These are phyloP conservation scores for Poecilus cupreus DNA, from an alignment of 2,888 invertebrate genomes.

Conservation along the genomic window DNA sequence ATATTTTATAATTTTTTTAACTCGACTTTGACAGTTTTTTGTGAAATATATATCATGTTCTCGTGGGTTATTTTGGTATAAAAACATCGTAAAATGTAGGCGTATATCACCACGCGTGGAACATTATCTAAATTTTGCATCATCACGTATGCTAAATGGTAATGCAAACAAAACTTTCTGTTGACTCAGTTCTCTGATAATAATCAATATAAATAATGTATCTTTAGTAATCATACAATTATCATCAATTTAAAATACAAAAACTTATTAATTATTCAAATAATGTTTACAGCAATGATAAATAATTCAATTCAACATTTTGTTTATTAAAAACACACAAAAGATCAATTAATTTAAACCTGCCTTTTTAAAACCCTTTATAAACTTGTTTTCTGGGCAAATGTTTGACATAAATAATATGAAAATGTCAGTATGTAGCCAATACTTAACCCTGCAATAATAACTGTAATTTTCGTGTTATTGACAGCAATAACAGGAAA, in stretches of 20 bases:
- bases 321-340: neutral
- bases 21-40: neutral
- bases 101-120: conserved; percentile 4
- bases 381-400: neutral
- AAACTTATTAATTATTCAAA: conserved; percentile 26
- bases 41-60: conserved; percentile 7
- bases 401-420: neutral
- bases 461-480: neutral
- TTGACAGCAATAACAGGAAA: conserved; percentile 30
- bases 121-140: conserved; percentile 47
- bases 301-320: conserved; percentile 2
- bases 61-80: conserved; percentile 11
- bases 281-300: neutral
- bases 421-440: neutral
- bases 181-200: conserved; percentile 31
- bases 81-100: conserved; percentile 36
- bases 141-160: conserved; percentile 50
- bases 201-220: conserved; percentile 38
- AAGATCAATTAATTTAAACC: neutral
- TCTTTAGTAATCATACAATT: conserved; percentile 7
- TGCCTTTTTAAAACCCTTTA: too few relatives aligned
- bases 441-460: neutral
- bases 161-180: conserved; percentile 40
- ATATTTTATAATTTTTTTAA: conserved; percentile 28
- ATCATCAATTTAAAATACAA: neutral